Base-by-base conservation (phyloP, 1,140 invertebrate species). In the Heliconius nattereri region DNA sequence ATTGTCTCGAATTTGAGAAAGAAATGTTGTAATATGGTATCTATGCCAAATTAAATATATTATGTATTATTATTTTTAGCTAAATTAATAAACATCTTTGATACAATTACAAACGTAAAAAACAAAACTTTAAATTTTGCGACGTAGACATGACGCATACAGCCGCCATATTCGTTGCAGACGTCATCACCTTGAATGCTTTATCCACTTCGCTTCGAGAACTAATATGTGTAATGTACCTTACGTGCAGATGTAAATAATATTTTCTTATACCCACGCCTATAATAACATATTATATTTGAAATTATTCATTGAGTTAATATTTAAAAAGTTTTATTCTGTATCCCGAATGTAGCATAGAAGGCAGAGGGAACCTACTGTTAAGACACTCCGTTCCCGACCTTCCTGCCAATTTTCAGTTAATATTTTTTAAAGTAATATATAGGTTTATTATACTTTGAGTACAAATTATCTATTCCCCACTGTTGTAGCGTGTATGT, bases 401-500 rank as follows among this genome's bases (percentile, higher is more conserved):
- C 37, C 2, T 40, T 40, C 40, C 40, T 0, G 11, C 9, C 9
- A 45, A 3, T 45, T 45, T 45, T 45, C 5, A 13, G 13, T 45
- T 45, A 45, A 45, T 45, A 9, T 45, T 45, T 66, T 26, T 66
- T 13, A 66, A 66, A 11, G 3, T 13, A 66, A 23, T 57, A n/a
- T 57, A 52, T 52, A 52, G 3, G 7, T 20, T 52, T 23, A 23
- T 0, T n/a, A 2, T 57, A 9, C 2, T 57, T 57, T 52, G 26
- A 73, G 73, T 32, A 75, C 70, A 74, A 60, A 49, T 45, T 57
- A 73, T 37, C 71, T 83, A 73, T 70, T 78, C 49, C 26, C 77
- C 57, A 76, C 73, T 77, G 8, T 57, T 76, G 66, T 73, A 76
- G 40, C 49, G 71, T 32, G 74, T 81, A 73, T 78, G 75, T 80